phyloP scores from a whole-genome alignment of 2,888 invertebrate species.

The Magallana nippona region DNA sequence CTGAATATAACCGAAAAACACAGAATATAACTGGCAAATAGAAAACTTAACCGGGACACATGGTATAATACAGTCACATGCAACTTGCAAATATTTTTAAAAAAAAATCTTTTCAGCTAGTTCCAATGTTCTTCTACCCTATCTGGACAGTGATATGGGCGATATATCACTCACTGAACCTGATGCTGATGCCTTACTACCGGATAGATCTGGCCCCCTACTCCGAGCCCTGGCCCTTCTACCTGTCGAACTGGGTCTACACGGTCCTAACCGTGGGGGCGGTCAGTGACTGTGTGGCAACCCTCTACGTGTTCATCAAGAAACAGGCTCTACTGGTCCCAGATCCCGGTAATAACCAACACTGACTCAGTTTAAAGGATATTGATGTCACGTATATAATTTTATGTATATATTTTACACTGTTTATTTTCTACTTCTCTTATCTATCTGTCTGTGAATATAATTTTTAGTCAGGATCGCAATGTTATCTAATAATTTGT shows the following conservation, averaged over 20 bases:
- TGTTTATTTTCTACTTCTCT: no score
- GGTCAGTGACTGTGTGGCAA: background rate
- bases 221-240: conserved; percentile 2
- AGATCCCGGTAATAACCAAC: background rate
- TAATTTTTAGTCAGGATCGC: no score
- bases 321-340: background rate
- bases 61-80: no score
- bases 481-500: no score
- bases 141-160: conserved; percentile 7
- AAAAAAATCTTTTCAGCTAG: background rate
- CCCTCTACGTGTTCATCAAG: conserved; percentile 1
- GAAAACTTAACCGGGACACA: no score
- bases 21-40: no score
- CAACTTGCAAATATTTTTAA: no score
- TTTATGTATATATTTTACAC: no score
- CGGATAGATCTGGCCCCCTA: background rate
- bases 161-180: background rate
- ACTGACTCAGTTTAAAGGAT: background rate
- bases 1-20: no score
- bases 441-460: no score
- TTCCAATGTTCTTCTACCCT: conserved; percentile 2
- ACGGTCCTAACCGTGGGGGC: background rate
- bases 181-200: conserved; percentile 4
- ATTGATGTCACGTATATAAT: no score
- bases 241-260: background rate